A percentile compares a stretch with the other conserved stretches of the same genome.
Evolutionary conservation across 2,113 vertebrate genomes (phyloP).

Genomic region (Anarhynchus alexandrinus): DNA sequence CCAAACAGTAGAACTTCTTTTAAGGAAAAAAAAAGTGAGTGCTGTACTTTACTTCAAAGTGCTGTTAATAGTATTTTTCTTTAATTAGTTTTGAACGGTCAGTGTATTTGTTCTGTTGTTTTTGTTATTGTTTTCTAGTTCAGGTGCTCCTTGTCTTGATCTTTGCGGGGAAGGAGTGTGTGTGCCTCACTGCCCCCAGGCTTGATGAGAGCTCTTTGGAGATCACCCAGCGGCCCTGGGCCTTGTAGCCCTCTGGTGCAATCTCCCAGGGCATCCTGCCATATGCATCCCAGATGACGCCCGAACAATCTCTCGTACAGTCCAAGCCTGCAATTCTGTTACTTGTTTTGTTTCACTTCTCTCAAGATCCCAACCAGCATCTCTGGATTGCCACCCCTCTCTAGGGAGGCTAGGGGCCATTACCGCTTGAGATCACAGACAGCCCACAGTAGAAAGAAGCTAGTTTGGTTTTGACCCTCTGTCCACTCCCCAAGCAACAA

Average conservation of each 20-base stretch:
- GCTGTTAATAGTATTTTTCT: neutral
- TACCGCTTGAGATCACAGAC: neutral
- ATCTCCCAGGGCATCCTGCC: neutral
- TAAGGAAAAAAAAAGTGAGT: too few species aligned
- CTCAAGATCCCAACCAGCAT: too few species aligned
- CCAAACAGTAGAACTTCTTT: neutral
- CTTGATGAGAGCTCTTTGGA: neutral
- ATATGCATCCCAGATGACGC: neutral
- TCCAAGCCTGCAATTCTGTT: neutral
- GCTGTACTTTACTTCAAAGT: neutral
- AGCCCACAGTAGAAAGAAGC: neutral
- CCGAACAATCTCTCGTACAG: neutral
- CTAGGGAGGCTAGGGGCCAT: neutral
- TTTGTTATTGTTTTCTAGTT: neutral
- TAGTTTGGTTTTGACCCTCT: neutral
- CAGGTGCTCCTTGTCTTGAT: neutral
- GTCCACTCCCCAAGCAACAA: neutral
- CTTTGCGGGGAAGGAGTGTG: too few species aligned
- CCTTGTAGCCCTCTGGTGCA: neutral
- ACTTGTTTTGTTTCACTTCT: neutral
- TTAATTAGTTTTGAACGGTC: rapidly evolving
- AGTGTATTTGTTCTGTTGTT: neutral
- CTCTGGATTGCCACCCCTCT: neutral
- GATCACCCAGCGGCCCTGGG: neutral
- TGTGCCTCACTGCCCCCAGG: neutral